These are phyloP conservation scores for Argyrosomus regius DNA, from an alignment of 2,797 vertebrate species.

Conservation along the genomic window DNA sequence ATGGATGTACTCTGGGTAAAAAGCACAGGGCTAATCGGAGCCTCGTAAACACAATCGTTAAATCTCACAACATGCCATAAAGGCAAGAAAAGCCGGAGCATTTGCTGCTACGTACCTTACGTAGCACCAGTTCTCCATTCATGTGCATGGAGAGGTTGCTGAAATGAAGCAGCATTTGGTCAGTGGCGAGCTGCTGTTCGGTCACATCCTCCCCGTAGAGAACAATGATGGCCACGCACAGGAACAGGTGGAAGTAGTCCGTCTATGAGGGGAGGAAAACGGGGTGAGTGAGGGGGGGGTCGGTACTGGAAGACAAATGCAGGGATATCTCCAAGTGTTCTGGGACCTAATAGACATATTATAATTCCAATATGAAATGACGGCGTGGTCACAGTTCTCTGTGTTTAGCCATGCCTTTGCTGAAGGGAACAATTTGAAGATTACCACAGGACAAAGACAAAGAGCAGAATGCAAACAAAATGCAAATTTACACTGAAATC, in stretches of 20 bases:
- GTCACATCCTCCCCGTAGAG: constrained; percentile 97
- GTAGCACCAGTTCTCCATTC: constrained; percentile 97
- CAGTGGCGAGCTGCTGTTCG: constrained; percentile 94
- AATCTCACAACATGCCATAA: not conserved
- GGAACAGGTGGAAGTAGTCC: constrained; percentile 98
- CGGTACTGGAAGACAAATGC: constrained; percentile 3
- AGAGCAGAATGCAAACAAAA: constrained; percentile 4
- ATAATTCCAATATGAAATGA: not conserved
- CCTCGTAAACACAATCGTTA: not conserved
- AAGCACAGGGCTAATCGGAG: not conserved
- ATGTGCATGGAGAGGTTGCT: constrained; percentile 99
- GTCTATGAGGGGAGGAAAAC: constrained; percentile 82
- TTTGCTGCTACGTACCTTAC: constrained; percentile 87
- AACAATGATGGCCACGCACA: constrained; percentile 97
- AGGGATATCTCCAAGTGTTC: constrained; percentile 17
- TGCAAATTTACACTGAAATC: constrained; percentile 6
- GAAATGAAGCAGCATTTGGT: constrained; percentile 99
- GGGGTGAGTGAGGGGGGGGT: not conserved
- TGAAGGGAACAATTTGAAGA: constrained; percentile 16
- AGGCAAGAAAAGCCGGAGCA: not conserved
- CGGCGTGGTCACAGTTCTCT: not conserved
- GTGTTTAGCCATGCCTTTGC: constrained; percentile 13
- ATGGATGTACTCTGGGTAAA: not conserved
- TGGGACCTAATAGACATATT: not conserved
- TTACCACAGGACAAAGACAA: constrained; percentile 7